Conservation (phyloP, 2,888 invertebrate species). For the Beris chalybata region DNA sequence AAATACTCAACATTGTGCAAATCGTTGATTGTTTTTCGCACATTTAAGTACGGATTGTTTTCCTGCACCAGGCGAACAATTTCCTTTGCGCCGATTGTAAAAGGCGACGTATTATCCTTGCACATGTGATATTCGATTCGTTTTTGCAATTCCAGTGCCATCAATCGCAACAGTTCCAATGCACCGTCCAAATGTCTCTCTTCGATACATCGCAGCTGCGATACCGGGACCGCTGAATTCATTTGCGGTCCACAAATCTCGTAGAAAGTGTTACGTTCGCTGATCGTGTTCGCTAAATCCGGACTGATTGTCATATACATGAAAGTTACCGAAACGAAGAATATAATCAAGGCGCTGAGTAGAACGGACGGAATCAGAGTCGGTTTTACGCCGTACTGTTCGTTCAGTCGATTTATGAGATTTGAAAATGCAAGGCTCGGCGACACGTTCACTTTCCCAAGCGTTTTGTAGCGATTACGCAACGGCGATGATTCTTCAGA, state of each 20-base stretch:
- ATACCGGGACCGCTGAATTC: slow-evolving; percentile 58
- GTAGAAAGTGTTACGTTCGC: slow-evolving; percentile 58
- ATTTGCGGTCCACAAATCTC: slow-evolving; percentile 60
- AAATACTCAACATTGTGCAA: slow-evolving; percentile 70
- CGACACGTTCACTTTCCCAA: slow-evolving; percentile 18
- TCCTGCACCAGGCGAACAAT: slow-evolving; percentile 61
- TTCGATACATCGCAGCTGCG: slow-evolving; percentile 67
- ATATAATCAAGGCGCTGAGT: slow-evolving; percentile 63
- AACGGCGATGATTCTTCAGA: slow-evolving; percentile 25
- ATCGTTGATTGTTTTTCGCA: slow-evolving; percentile 58
- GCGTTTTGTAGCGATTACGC: slow-evolving; percentile 32
- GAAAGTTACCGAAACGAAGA: slow-evolving; percentile 68
- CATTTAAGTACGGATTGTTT: slow-evolving; percentile 57
- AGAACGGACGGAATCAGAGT: slow-evolving; percentile 65
- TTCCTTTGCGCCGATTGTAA: slow-evolving; percentile 66
- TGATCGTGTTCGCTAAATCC: slow-evolving; percentile 49
- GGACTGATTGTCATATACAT: slow-evolving; percentile 66
- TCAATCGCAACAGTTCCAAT: slow-evolving; percentile 64
- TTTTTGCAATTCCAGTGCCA: slow-evolving; percentile 66
- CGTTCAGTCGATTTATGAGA: slow-evolving; percentile 43
- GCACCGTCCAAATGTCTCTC: slow-evolving; percentile 65
- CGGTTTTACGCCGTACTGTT: slow-evolving; percentile 47
- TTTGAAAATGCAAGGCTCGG: slow-evolving; percentile 42
- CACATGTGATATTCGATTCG: slow-evolving; percentile 56
- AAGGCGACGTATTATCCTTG: slow-evolving; percentile 53